Evolutionary conservation across 1,140 invertebrate genomes (phyloP).

Genomic region (Halictus rubicundus): DNA sequence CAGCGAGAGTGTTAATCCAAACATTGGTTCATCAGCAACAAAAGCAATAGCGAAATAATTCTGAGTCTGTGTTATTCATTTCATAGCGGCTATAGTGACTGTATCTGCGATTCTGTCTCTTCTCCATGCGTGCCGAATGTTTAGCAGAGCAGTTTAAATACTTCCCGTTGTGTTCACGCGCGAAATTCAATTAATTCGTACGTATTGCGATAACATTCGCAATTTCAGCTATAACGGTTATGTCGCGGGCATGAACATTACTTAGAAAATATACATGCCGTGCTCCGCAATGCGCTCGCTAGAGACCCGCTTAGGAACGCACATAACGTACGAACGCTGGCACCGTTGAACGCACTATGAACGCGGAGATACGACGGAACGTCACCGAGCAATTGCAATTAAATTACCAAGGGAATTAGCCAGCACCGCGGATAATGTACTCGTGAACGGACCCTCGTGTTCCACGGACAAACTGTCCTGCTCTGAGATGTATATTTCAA

Average conservation of each 20-base stretch:
- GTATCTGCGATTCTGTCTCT: too few species aligned
- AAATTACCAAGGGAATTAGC: slow-evolving; percentile 37
- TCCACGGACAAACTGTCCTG: not conserved
- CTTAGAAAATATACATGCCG: not conserved
- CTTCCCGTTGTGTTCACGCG: too few species aligned
- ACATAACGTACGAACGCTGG: not conserved
- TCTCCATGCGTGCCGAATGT: too few species aligned
- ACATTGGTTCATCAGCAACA: too few species aligned
- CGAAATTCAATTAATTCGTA: too few species aligned
- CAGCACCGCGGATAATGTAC: slow-evolving; percentile 13
- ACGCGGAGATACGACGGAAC: slow-evolving; percentile 21
- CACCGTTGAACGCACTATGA: slow-evolving; percentile 11
- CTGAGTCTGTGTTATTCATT: too few species aligned
- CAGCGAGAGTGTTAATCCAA: too few species aligned
- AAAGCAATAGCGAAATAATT: too few species aligned
- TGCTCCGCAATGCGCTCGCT: not conserved
- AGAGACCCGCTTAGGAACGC: slow-evolving; percentile 6
- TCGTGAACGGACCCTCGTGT: not conserved
- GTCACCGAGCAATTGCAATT: slow-evolving; percentile 35
- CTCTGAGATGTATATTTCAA: not conserved
- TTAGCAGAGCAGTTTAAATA: too few species aligned
- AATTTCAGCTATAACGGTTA: not conserved
- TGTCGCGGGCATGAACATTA: not conserved
- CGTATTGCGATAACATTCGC: too few species aligned
- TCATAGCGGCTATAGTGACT: too few species aligned